These are phyloP conservation scores for Melipona quadrifasciata DNA, from an alignment of 1,140 invertebrate species.

Conservation along the genomic window DNA sequence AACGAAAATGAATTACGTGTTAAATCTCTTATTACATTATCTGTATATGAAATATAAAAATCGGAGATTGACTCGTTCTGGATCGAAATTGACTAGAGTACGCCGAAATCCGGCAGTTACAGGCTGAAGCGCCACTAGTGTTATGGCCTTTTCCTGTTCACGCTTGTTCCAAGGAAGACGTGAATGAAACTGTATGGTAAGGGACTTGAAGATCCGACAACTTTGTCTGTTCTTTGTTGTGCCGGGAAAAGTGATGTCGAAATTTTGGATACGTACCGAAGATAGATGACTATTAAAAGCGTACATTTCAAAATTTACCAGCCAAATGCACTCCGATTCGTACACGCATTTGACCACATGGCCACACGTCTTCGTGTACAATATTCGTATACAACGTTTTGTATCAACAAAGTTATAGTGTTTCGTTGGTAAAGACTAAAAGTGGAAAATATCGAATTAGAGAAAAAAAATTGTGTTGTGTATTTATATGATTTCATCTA, in stretches of 20 bases:
- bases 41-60: neutral
- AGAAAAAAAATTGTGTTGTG: neutral
- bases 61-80: neutral
- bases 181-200: slow-evolving; percentile 69
- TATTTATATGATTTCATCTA: neutral
- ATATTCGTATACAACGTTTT: slow-evolving; percentile 42
- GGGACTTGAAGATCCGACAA: slow-evolving; percentile 32
- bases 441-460: neutral
- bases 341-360: slow-evolving; percentile 62
- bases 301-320: slow-evolving; percentile 2
- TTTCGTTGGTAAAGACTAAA: neutral
- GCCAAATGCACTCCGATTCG: slow-evolving; percentile 27
- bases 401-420: slow-evolving; percentile 27
- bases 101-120: slow-evolving; percentile 57
- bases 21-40: too few relatives aligned
- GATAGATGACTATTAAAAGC: slow-evolving; percentile 12
- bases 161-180: slow-evolving; percentile 69
- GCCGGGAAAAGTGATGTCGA: slow-evolving; percentile 14
- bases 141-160: slow-evolving; percentile 79
- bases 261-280: neutral
- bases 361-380: slow-evolving; percentile 60
- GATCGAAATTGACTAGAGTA: slow-evolving; percentile 53
- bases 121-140: slow-evolving; percentile 44
- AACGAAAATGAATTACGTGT: neutral
- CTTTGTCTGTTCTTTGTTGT: slow-evolving; percentile 21